Conservation (phyloP, 2,113 vertebrate species). For the Anser brachyrhynchus region DNA sequence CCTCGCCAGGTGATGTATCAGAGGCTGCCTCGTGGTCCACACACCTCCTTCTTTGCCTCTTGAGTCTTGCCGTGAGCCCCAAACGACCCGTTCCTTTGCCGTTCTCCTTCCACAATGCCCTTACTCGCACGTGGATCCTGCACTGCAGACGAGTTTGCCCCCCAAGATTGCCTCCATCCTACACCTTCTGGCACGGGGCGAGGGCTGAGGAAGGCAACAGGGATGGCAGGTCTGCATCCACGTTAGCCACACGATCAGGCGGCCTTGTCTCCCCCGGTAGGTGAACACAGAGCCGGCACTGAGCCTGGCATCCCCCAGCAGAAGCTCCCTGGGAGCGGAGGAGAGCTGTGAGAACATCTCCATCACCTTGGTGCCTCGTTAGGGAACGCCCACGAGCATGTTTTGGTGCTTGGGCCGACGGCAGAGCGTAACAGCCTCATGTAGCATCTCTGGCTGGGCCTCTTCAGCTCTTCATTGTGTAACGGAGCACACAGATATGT, state of each 20-base stretch:
- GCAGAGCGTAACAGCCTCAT: background rate
- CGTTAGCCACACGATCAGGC: background rate
- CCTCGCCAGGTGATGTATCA: too few relatives aligned
- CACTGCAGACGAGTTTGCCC: background rate
- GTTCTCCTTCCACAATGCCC: background rate
- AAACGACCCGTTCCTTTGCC: background rate
- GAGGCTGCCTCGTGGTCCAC: too few relatives aligned
- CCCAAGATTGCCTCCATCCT: background rate
- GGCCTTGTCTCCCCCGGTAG: background rate
- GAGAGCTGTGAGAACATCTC: background rate
- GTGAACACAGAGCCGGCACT: background rate
- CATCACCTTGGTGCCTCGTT: background rate
- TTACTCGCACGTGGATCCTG: background rate
- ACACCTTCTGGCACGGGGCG: background rate
- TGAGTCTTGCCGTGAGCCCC: background rate
- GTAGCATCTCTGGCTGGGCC: background rate
- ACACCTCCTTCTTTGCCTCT: background rate
- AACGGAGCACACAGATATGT: background rate
- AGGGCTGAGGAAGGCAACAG: background rate
- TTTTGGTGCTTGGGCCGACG: background rate
- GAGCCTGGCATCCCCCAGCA: rapidly evolving
- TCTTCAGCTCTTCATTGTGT: background rate
- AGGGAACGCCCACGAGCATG: background rate
- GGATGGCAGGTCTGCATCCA: background rate
- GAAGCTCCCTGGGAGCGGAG: background rate